A percentile compares a stretch with the other conserved stretches of the same genome.
phyloP scores from a whole-genome alignment of 1,140 invertebrate species.

The Wasmannia auropunctata region DNA sequence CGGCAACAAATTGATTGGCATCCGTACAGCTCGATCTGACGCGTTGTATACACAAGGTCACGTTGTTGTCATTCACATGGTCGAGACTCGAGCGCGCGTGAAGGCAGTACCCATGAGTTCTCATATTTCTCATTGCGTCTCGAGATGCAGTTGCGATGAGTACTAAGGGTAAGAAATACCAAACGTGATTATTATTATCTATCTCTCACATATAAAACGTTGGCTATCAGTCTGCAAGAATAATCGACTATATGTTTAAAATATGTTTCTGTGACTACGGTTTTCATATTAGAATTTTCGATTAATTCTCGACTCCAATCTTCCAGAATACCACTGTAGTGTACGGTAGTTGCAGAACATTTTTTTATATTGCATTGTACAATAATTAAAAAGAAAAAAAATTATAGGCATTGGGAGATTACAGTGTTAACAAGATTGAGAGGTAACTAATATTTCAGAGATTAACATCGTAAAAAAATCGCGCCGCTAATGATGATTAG shows the following conservation, averaged over 20 bases:
- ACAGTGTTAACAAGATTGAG: neutral
- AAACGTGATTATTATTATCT: neutral
- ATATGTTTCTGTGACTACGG: neutral
- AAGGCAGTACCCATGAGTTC: neutral
- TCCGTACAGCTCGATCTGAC: neutral
- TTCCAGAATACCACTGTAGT: neutral
- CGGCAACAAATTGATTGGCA: neutral
- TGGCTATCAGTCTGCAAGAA: neutral
- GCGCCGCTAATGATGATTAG: conserved; percentile 6
- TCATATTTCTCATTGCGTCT: neutral
- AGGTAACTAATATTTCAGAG: neutral
- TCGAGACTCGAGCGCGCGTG: neutral
- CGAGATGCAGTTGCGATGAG: neutral
- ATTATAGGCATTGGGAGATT: neutral
- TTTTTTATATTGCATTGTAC: neutral
- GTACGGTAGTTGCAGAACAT: too few relatives aligned
- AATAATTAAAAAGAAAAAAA: neutral
- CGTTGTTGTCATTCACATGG: neutral
- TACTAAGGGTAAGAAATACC: neutral
- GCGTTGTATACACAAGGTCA: neutral
- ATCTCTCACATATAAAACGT: neutral
- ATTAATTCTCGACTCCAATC: too few relatives aligned
- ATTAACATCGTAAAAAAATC: neutral
- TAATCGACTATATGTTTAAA: neutral
- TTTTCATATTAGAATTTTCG: neutral